Base-by-base conservation (phyloP, 2,888 invertebrate species). In the Lithophane ornitopus region DNA sequence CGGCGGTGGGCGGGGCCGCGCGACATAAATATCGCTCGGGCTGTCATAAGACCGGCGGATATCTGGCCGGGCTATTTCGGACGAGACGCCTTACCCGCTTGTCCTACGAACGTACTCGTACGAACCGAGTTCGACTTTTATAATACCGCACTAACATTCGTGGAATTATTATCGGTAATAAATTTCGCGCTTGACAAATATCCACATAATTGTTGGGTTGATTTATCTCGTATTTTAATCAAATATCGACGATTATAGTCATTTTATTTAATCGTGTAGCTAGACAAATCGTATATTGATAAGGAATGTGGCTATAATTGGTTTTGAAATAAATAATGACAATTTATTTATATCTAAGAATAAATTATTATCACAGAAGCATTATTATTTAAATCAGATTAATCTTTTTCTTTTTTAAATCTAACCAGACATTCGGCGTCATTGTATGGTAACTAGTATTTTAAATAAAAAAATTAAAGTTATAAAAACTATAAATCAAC, bases 1-100 rank as follows among this genome's bases (percentile, higher is more conserved):
- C 94, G 93, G 93, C 92, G 91, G 93, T 94, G 95, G 96, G 96
- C 96, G 96, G 95, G 92, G 95, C 96, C 87, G 90, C 85, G 93
- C 95, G 95, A 96, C 96, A 96, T 96, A 96, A 96, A 96, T 96
- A 96, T 96, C 94, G 93, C 91, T 90, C 92, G 92, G 90, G 91
- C 94, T 94, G 96, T 96, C 96, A 95, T 95, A 95, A 94, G 94
- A 93, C 91, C 93, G 91, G 92, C 93, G 93, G 95, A 94, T 93
- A 93, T 94, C 94, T 92, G 92, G 91, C 90, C 90, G 90, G 92
- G 94, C 94, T 96, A 96, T 96, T 96, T 95, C 91, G 94, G 94
- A 93, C 93, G 88, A 87, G 88, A 89, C 89, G 90, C 88, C 89
- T 89, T 89, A 85, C 82, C 80, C 81, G 85, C 85, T 87, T 85